Conservation (phyloP, 2,797 vertebrate genomes). For the Tympanoctomys barrerae region DNA sequence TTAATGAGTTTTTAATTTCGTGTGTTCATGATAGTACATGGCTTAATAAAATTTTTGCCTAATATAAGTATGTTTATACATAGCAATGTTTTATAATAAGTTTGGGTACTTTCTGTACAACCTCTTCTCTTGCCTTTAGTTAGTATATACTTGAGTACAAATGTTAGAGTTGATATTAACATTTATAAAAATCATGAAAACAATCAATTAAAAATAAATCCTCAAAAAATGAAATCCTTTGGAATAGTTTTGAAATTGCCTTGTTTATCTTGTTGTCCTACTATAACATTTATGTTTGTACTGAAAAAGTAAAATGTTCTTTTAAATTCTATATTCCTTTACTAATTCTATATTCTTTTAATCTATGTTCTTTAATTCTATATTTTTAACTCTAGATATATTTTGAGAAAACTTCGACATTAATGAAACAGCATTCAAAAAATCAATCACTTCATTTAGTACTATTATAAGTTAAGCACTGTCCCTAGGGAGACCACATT, state of each 20-base stretch:
- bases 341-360: not conserved
- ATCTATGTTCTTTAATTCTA: not conserved
- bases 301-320: slow-evolving; percentile 34
- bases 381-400: not conserved
- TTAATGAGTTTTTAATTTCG: not conserved
- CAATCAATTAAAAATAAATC: slow-evolving; percentile 4
- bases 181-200: not conserved
- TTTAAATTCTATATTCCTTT: not conserved
- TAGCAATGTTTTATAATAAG: not conserved
- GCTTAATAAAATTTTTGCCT: slow-evolving; percentile 34
- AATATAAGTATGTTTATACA: not conserved
- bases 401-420: not conserved
- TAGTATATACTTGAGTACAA: not conserved
- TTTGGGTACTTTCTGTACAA: not conserved
- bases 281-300: not conserved
- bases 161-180: slow-evolving; percentile 34
- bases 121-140: not conserved
- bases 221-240: not conserved
- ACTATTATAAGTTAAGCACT: not conserved
- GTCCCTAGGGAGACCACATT: not conserved
- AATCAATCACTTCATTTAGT: not conserved
- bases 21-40: not conserved
- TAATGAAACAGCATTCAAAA: not conserved
- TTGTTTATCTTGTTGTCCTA: not conserved
- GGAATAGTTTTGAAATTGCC: slow-evolving; percentile 39